Evolutionary conservation across 1,140 invertebrate genomes (phyloP).

Genomic region (Lordiphosa collinella): DNA sequence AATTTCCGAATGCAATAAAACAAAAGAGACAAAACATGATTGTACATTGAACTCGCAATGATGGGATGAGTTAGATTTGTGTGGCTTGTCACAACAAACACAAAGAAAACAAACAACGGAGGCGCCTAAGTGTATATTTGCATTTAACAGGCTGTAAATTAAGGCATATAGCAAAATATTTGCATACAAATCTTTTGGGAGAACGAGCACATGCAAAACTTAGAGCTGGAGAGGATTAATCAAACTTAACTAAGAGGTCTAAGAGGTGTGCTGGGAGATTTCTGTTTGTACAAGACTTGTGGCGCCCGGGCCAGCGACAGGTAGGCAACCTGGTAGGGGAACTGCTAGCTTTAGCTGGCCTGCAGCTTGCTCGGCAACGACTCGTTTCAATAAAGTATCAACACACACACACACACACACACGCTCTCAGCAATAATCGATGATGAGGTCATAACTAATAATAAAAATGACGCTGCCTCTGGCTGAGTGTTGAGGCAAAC

Average conservation of each 20-base stretch:
- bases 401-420: constrained; percentile 40
- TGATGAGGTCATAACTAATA: constrained; percentile 80
- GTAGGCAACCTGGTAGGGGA: constrained; percentile 23
- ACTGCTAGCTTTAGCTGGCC: constrained; percentile 11
- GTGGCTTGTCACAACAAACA: constrained; percentile 20
- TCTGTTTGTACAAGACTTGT: constrained; percentile 62
- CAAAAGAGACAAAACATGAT: constrained; percentile 42
- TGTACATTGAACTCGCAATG: constrained; percentile 62
- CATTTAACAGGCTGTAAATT: constrained; percentile 49
- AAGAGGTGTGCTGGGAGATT: constrained; percentile 45
- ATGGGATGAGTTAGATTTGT: constrained; percentile 14
- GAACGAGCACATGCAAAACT: constrained; percentile 52
- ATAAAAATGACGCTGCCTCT: constrained; percentile 76
- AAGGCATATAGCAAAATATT: constrained; percentile 58
- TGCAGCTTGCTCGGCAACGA: constrained; percentile 46
- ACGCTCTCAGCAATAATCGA: constrained; percentile 72
- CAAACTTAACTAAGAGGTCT: constrained; percentile 4
- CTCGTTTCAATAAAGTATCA: constrained; percentile 72
- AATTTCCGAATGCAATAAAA: constrained; percentile 69
- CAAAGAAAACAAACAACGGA: constrained; percentile 13
- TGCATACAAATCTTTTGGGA: constrained; percentile 50
- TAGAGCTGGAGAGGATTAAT: constrained; percentile 54
- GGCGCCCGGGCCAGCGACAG: constrained; percentile 39
- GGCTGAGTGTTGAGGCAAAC: constrained; percentile 22
- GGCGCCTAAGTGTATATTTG: constrained; percentile 44